Evolutionary conservation across 2,888 invertebrate genomes (phyloP), one percentile per base, ranked within the genome.

Genomic region (Scaptomyza caliginosa): DNA sequence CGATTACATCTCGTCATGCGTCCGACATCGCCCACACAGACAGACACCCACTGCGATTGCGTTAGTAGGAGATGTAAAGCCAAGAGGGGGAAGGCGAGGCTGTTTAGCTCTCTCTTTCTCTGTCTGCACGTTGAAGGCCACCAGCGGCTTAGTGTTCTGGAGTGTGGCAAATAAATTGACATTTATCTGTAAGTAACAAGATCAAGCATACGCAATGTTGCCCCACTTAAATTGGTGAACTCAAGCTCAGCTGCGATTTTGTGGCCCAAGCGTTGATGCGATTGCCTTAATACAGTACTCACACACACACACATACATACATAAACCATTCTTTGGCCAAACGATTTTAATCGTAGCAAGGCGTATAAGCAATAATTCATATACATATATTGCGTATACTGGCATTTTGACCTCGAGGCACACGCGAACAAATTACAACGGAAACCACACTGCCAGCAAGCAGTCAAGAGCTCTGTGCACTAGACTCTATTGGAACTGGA

Each of bases 91-190:
- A n/a, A 32, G n/a, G 28, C 11, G 34, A 21, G 30, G 11, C 11
- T 11, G 16, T 16, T 11, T 4, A 43, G 70, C 67, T 54, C 56
- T 40, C 26, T 24, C 5, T 32, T 6, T 6, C 3, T 6, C 23
- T 40, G 24, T 24, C 4, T 24, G 24, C n/a, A 3, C 46, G 64
- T 28, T 64, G 80, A 76, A 75, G 80, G 71, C 67, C 70, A 54
- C 10, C 66, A 59, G 48, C 65, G 77, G 85, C 81, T 86, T 82
- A 84, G 81, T 77, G 85, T 67, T 74, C 55, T 84, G 69, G 85
- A 86, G 82, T 83, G 85, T 85, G 82, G 85, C 71, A 85, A 85
- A 86, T 81, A 84, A 83, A 83, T 83, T 83, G 87, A 83, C 83
- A 85, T 84, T 83, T 83, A 83, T 85, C 83, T 86, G 76, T 65